Evolutionary conservation across 2,113 vertebrate species (phyloP).

Genomic region (Pavo muticus): DNA sequence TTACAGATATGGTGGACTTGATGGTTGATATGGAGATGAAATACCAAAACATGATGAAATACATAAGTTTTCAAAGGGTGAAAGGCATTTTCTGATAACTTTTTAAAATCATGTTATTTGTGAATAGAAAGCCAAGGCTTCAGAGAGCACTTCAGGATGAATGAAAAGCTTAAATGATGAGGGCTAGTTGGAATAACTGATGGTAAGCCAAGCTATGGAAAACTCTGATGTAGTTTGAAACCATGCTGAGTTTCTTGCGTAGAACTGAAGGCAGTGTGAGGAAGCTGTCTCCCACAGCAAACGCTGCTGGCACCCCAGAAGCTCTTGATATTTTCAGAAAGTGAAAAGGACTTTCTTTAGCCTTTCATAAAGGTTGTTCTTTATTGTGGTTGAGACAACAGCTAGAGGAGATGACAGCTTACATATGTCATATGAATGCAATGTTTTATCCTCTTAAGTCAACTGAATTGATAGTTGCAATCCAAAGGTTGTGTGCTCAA

Average conservation of each 20-base stretch:
- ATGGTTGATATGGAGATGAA: not conserved
- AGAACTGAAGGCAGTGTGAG: not conserved
- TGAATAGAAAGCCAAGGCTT: constrained; percentile 25
- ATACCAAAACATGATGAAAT: not conserved
- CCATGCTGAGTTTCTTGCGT: not conserved
- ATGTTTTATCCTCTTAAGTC: constrained; percentile 28
- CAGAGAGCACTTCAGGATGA: not conserved
- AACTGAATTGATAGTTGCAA: not conserved
- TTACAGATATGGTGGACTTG: not conserved
- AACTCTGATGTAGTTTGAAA: not conserved
- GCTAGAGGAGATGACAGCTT: constrained; percentile 46
- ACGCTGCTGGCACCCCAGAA: constrained; percentile 20
- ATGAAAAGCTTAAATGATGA: not conserved
- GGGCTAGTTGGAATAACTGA: constrained; percentile 9
- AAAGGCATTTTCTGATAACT: constrained; percentile 1
- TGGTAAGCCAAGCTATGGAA: not conserved
- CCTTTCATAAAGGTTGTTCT: constrained; percentile 44
- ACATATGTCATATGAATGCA: constrained; percentile 21
- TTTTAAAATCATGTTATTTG: not conserved
- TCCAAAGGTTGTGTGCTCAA: not conserved
- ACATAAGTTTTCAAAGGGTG: not conserved
- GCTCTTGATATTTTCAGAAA: constrained; percentile 34
- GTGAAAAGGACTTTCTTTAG: constrained; percentile 14
- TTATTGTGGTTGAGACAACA: constrained; percentile 44
- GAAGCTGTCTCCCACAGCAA: not conserved